Percentiles rank a stretch among this genome's conserved stretches.
Conservation (phyloP, 1,140 invertebrate species). For the Episyrphus balteatus region DNA sequence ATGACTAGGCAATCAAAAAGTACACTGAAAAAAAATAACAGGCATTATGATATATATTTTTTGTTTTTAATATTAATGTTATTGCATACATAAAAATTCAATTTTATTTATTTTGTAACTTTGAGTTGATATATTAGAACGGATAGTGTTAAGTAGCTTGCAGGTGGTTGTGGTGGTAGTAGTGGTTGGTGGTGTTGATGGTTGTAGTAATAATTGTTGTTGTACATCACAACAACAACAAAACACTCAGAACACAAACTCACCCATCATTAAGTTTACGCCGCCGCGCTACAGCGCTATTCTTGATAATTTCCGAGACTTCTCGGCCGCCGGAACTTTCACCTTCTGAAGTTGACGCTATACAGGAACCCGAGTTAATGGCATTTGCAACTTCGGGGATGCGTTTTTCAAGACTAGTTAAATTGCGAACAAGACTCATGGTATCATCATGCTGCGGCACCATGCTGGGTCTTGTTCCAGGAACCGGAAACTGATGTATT, state of each 20-base stretch:
- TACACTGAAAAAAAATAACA: no score
- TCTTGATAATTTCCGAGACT: slow-evolving; percentile 43
- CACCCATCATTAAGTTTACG: slow-evolving; percentile 23
- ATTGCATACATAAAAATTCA: no score
- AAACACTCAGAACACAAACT: slow-evolving; percentile 3
- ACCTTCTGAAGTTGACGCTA: slow-evolving; percentile 39
- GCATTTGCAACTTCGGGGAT: neutral
- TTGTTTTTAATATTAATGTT: no score
- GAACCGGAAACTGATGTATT: slow-evolving; percentile 3
- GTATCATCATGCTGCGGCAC: slow-evolving; percentile 25
- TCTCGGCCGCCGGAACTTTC: slow-evolving; percentile 47
- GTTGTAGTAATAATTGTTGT: no score
- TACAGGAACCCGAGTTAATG: neutral
- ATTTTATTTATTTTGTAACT: no score
- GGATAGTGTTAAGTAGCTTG: no score
- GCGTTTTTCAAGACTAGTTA: slow-evolving; percentile 17
- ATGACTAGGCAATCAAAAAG: no score
- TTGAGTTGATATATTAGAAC: no score
- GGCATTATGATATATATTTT: no score
- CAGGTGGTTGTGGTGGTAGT: no score
- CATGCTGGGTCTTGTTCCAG: neutral
- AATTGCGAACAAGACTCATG: slow-evolving; percentile 27
- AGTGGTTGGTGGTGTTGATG: no score
- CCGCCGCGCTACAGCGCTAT: slow-evolving; percentile 38
- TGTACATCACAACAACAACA: no score